Base-by-base conservation (phyloP, 1,140 invertebrate genomes). In the Anastrepha ludens region DNA sequence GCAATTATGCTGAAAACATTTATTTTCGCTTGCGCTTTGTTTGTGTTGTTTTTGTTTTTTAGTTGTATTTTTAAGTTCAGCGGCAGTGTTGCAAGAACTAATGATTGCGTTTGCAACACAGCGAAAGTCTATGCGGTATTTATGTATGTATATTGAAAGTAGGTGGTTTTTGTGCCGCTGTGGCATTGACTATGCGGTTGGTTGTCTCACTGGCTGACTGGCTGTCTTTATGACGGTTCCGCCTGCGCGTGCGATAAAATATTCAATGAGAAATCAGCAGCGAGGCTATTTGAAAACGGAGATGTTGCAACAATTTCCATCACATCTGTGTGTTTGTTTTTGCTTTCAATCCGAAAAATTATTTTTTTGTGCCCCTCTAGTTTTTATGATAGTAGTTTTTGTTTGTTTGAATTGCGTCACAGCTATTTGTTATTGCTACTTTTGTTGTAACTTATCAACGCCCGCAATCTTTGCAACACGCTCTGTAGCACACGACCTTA, bases 361-460 rank as follows among this genome's bases (percentile, higher is more conserved):
- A 2, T 15, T 3, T 29, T 55, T 81, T 55, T 8, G 6, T 20
- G 6, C 50, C 29, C n/a, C 2, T 11, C 4, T 1, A 50, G 3
- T 55, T 58, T 58, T 81, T 29, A 2, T 81, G 50, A n/a, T 47
- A 11, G n/a, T 17, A 13, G 17, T 44, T 50, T 44, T 47, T 74
- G 8, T 44, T 13, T 44, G 3, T 44, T 8, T 29, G 29, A 29
- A 29, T 55, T 17, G 41, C 74, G 9, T 55, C 74, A 29, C n/a
- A 55, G 55, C 74, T 81, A 55, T 81, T 81, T 55, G 44, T 81
- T 39, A 55, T 55, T 17, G 47, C 39, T 29, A 15, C 29, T 81
- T 58, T 81, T 81, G 74, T 81, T 81, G 74, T 55, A 81, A 81
- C 74, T 81, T 55, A 81, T 81, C 74, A 81, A 81, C 74, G 74